These are phyloP conservation scores for Ips nitidus DNA, from an alignment of 1,140 invertebrate genomes.

Conservation along the genomic window DNA sequence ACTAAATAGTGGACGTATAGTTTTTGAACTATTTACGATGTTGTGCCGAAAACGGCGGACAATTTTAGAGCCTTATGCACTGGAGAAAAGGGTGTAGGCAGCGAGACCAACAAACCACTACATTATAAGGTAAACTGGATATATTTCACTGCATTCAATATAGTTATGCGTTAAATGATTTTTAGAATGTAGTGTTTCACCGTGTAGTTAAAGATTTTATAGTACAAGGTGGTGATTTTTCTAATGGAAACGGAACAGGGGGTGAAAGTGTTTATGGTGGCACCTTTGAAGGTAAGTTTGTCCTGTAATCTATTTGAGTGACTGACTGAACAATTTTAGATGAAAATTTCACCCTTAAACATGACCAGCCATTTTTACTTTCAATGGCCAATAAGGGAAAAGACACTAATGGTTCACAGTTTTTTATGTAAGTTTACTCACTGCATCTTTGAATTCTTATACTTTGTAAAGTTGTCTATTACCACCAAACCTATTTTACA, in stretches of 20 bases:
- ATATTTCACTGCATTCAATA: not conserved
- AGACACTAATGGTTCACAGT: slow-evolving; percentile 97
- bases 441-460: not conserved
- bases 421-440: slow-evolving; percentile 84
- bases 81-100: slow-evolving; percentile 80
- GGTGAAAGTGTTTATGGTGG: slow-evolving; percentile 91
- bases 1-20: slow-evolving; percentile 81
- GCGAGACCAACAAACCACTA: slow-evolving; percentile 69
- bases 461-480: not conserved
- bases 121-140: slow-evolving; percentile 65
- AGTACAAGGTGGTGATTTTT: slow-evolving; percentile 86
- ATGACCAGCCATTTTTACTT: slow-evolving; percentile 82
- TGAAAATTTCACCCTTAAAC: slow-evolving; percentile 89
- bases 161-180: slow-evolving; percentile 35
- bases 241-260: slow-evolving; percentile 87
- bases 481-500: not conserved
- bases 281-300: slow-evolving; percentile 73
- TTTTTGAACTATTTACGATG: slow-evolving; percentile 93
- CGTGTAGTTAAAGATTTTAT: slow-evolving; percentile 93
- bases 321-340: slow-evolving; percentile 60
- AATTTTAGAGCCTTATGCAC: slow-evolving; percentile 93
- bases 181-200: slow-evolving; percentile 83
- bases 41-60: slow-evolving; percentile 90
- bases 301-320: not conserved
- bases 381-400: slow-evolving; percentile 97